Percentiles rank a stretch among this genome's conserved stretches.
Evolutionary conservation across 2,888 invertebrate genomes (phyloP).

Genomic region (Resseliella maxima): DNA sequence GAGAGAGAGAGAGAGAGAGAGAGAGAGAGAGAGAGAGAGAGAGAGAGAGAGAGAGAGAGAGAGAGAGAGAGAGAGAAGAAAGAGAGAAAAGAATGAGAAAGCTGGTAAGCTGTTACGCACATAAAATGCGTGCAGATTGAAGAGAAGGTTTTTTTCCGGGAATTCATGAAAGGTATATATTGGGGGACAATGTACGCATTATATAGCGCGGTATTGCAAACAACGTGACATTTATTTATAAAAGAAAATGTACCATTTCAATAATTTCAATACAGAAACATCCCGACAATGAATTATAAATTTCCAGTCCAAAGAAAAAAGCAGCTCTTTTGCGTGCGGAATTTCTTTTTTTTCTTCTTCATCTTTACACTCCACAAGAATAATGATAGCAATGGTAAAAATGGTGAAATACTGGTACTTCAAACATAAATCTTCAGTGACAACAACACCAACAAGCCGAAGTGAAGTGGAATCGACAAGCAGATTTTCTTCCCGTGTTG

Average conservation of each 20-base stretch:
- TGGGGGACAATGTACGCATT: conserved; percentile 21
- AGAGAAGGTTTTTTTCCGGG: not conserved
- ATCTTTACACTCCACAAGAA: not conserved
- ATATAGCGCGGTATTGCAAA: not conserved
- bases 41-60: too few relatives aligned
- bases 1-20: too few relatives aligned
- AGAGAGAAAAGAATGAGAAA: not conserved
- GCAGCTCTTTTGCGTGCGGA: not conserved
- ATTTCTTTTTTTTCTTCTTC: not conserved
- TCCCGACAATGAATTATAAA: conserved; percentile 3
- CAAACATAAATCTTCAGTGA: conserved; percentile 18
- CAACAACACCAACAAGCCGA: not conserved
- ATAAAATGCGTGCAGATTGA: conserved; percentile 47
- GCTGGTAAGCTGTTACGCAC: not conserved
- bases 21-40: too few relatives aligned
- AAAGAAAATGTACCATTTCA: conserved; percentile 49
- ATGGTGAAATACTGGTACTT: conserved; percentile 10
- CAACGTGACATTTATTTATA: conserved; percentile 38
- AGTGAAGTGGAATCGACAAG: not conserved
- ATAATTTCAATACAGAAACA: conserved; percentile 38
- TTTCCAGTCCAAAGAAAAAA: not conserved
- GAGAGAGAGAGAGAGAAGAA: too few relatives aligned
- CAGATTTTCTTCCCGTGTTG: not conserved
- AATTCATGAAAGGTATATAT: not conserved
- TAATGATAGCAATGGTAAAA: conserved; percentile 41